A percentile compares a stretch with the other conserved stretches of the same genome.
Conservation (phyloP, 2,888 invertebrate species). For the Drosophila histrio region DNA sequence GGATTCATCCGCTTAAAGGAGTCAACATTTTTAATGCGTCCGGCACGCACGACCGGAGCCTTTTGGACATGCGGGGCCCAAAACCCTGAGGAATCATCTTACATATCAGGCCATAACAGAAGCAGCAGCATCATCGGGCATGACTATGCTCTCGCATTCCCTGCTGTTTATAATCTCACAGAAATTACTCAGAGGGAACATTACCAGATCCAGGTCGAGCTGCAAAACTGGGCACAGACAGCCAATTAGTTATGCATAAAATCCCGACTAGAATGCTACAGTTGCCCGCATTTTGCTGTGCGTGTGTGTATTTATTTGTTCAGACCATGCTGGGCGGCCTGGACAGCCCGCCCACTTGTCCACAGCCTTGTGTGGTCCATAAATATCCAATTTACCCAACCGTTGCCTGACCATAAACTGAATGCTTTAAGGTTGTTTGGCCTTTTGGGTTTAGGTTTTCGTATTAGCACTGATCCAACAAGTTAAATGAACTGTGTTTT, state of each 20-base stretch:
- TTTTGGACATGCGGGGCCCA: constrained; percentile 26
- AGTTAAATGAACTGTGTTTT: constrained; percentile 12
- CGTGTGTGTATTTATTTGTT: constrained; percentile 40
- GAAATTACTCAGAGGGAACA: constrained; percentile 24
- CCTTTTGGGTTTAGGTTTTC: constrained; percentile 25
- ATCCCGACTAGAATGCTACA: constrained; percentile 56
- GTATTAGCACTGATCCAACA: constrained; percentile 14
- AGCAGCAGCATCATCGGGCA: constrained; percentile 9
- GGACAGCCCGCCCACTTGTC: constrained; percentile 21
- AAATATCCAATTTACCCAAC: constrained; percentile 57
- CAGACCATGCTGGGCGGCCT: constrained; percentile 1
- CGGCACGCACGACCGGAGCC: constrained; percentile 62
- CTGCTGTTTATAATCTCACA: constrained; percentile 39
- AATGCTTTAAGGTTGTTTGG: constrained; percentile 60
- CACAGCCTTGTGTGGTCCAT: constrained; percentile 57
- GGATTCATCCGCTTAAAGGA: constrained; percentile 52
- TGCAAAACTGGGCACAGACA: constrained; percentile 28
- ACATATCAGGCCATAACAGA: constrained; percentile 35
- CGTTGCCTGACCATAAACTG: constrained; percentile 55
- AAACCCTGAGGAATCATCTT: constrained; percentile 30
- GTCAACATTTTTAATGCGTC: constrained; percentile 62
- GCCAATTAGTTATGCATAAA: constrained; percentile 78
- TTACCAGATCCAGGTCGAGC: constrained; percentile 2
- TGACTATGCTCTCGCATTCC: constrained; percentile 10
- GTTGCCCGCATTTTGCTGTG: constrained; percentile 46